Evolutionary conservation across 92 coral and sea anemone genomes (phyloP).

Genomic region (Chrysogorgia sp.): DNA sequence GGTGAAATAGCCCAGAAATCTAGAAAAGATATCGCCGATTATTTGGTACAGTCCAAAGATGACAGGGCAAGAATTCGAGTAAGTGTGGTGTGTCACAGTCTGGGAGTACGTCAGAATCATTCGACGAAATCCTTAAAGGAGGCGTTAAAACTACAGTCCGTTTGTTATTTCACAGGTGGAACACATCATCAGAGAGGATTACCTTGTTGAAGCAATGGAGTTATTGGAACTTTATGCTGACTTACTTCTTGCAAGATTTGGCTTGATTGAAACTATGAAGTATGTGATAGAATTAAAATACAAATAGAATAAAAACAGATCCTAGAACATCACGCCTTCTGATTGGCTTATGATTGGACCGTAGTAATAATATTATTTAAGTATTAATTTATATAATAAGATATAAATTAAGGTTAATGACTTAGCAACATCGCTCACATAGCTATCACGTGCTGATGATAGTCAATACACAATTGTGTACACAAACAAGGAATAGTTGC

Average conservation of each 20-base stretch:
- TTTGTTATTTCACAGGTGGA: constrained; percentile 71
- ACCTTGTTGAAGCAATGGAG: constrained; percentile 94
- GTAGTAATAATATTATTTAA: no score
- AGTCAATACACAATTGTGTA: no score
- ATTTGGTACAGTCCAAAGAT: constrained; percentile 82
- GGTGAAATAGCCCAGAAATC: constrained; percentile 94
- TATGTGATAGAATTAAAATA: constrained; percentile 45
- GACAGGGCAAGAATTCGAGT: constrained; percentile 98
- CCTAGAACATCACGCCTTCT: no score
- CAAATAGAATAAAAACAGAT: no score
- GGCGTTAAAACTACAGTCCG: background rate
- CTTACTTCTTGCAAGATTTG: constrained; percentile 92
- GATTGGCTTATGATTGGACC: no score
- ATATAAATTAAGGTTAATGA: no score
- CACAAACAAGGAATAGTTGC: no score
- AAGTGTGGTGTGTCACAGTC: no score
- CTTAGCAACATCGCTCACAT: no score
- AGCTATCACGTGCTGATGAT: no score
- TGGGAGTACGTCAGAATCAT: background rate
- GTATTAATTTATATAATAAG: no score
- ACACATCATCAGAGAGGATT: constrained; percentile 94
- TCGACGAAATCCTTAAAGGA: background rate
- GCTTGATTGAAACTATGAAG: constrained; percentile 89
- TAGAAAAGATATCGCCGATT: constrained; percentile 92
- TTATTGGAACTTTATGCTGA: constrained; percentile 85